Percentiles rank a stretch among this genome's conserved stretches.
These are phyloP conservation scores for Campylomormyrus tamandua DNA, from an alignment of 2,113 vertebrate genomes.

Conservation along the genomic window DNA sequence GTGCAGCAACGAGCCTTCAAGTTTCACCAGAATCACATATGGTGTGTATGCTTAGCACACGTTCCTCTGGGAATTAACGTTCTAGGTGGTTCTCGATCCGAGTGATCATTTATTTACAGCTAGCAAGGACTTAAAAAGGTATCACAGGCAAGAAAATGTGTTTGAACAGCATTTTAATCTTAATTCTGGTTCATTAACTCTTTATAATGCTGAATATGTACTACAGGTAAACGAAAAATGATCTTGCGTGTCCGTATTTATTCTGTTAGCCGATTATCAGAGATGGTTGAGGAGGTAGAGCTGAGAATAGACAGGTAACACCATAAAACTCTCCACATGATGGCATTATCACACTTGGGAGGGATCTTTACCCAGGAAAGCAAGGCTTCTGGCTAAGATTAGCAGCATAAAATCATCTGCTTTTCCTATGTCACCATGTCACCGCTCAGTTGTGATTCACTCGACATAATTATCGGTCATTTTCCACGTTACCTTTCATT, in stretches of 20 bases:
- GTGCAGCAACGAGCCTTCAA: background rate
- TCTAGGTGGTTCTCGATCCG: background rate
- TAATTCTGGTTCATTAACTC: background rate
- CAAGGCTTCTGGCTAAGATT: background rate
- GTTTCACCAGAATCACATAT: background rate
- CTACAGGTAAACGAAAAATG: background rate
- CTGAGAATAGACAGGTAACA: background rate
- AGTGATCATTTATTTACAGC: background rate
- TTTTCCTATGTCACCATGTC: background rate
- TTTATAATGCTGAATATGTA: background rate
- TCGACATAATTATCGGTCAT: background rate
- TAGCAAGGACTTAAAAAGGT: background rate
- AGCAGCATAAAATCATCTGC: background rate
- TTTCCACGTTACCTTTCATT: background rate
- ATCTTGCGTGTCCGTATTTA: background rate
- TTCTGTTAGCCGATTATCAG: background rate
- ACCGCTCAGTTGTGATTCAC: background rate
- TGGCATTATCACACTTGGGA: constrained; percentile 14
- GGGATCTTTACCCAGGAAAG: background rate
- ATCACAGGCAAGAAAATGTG: background rate
- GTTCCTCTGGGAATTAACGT: background rate
- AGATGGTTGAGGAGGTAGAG: background rate
- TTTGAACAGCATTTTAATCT: background rate
- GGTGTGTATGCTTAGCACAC: background rate
- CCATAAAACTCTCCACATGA: background rate